Conservation (phyloP, 2,888 invertebrate species). For the Aproaerema taeniolella region DNA sequence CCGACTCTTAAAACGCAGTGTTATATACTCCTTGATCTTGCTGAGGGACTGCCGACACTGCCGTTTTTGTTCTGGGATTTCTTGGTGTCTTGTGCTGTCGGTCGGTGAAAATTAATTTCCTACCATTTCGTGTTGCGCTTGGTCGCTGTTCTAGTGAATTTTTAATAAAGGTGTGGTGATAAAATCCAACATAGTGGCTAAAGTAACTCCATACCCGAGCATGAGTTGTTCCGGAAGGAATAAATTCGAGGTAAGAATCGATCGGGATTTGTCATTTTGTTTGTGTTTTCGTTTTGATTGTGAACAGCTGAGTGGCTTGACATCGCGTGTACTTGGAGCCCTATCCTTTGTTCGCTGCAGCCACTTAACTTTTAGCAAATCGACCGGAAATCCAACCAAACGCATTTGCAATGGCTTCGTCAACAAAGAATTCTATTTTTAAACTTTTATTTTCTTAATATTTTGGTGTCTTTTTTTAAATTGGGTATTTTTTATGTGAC, state of each 20-base stretch:
- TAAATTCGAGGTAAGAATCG: conserved; percentile 79
- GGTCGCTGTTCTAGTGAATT: conserved; percentile 29
- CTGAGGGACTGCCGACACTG: no score
- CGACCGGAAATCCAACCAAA: not conserved
- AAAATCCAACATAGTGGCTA: conserved; percentile 66
- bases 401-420: conserved; percentile 1
- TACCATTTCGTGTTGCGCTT: conserved; percentile 49
- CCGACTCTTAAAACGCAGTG: no score
- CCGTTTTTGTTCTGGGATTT: no score
- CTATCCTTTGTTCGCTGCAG: conserved; percentile 54
- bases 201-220: conserved; percentile 68
- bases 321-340: conserved; percentile 33
- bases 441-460: conserved; percentile 5
- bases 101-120: conserved; percentile 25
- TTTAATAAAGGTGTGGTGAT: conserved; percentile 28
- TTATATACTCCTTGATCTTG: no score
- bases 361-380: not conserved
- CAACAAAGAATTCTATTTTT: conserved; percentile 19
- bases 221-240: conserved; percentile 81
- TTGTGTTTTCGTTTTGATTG: conserved; percentile 70
- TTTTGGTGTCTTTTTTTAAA: conserved; percentile 17
- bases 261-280: conserved; percentile 38
- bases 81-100: no score
- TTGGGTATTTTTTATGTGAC: conserved; percentile 21
- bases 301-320: conserved; percentile 84